A percentile compares a stretch with the other conserved stretches of the same genome.
These are phyloP conservation scores for Eospalax fontanierii DNA, from an alignment of 2,797 vertebrate genomes.

Conservation along the genomic window DNA sequence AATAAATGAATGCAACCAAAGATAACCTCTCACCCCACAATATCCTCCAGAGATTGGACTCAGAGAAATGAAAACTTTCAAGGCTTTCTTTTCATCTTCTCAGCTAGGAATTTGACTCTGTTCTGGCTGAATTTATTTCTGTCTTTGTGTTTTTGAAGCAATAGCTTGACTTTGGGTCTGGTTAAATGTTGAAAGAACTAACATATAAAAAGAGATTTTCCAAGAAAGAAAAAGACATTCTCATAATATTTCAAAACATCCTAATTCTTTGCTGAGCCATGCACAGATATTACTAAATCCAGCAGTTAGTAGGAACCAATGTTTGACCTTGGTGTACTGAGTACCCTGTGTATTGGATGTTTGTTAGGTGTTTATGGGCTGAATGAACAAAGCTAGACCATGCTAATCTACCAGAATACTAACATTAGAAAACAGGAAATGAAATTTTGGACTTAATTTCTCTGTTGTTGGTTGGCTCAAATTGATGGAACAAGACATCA, in stretches of 20 bases:
- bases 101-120: slow-evolving; percentile 53
- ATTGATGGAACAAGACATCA: slow-evolving; percentile 41
- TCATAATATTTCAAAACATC: slow-evolving; percentile 64
- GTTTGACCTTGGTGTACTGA: slow-evolving; percentile 46
- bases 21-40: background rate
- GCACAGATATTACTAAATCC: slow-evolving; percentile 4
- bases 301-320: background rate
- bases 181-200: slow-evolving; percentile 19
- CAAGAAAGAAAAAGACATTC: slow-evolving; percentile 44
- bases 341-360: background rate
- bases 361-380: slow-evolving; percentile 1
- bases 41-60: background rate
- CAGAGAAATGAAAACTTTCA: slow-evolving; percentile 38
- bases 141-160: slow-evolving; percentile 64
- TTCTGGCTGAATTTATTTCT: slow-evolving; percentile 52
- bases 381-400: slow-evolving; percentile 12
- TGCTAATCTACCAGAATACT: background rate
- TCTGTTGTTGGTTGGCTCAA: slow-evolving; percentile 14
- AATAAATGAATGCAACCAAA: slow-evolving; percentile 49
- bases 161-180: slow-evolving; percentile 20
- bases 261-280: slow-evolving; percentile 33
- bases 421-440: slow-evolving; percentile 30
- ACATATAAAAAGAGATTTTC: slow-evolving; percentile 42
- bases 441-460: slow-evolving; percentile 24
- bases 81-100: slow-evolving; percentile 65